phyloP scores from a whole-genome alignment of 2,113 vertebrate genomes.

The Halcyon malimbica region DNA sequence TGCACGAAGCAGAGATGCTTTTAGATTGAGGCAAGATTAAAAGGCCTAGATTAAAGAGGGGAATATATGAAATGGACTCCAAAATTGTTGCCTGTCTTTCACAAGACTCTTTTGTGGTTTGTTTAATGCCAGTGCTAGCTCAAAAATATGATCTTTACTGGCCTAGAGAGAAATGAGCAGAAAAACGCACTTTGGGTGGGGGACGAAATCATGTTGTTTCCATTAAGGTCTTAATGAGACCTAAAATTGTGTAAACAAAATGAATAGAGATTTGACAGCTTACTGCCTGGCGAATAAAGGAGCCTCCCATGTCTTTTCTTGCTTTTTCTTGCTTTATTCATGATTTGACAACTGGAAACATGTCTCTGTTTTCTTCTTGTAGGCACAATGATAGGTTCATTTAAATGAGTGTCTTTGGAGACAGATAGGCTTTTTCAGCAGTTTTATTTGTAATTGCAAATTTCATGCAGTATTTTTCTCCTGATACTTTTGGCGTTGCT shows the following conservation, averaged over 20 bases:
- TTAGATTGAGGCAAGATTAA: constrained; percentile 81
- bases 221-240: constrained; percentile 82
- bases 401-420: background rate
- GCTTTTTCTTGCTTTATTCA: constrained; percentile 27
- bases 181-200: constrained; percentile 63
- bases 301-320: constrained; percentile 37
- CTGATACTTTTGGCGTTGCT: background rate
- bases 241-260: constrained; percentile 77
- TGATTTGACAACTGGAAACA: constrained; percentile 45
- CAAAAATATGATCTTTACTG: constrained; percentile 70
- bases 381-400: constrained; percentile 20
- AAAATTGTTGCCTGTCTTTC: constrained; percentile 79
- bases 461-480: constrained; percentile 17
- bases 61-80: constrained; percentile 75
- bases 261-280: constrained; percentile 79
- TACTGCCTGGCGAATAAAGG: constrained; percentile 68
- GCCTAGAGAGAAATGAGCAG: constrained; percentile 66
- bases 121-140: constrained; percentile 79
- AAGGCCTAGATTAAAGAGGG: constrained; percentile 82
- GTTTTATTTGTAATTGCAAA: background rate
- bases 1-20: constrained; percentile 53
- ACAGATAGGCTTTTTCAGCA: background rate
- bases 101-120: constrained; percentile 81
- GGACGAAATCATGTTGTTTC: constrained; percentile 79
- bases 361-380: constrained; percentile 40